Percentiles rank a stretch among this genome's conserved stretches.
These are phyloP conservation scores for Diuraphis noxia DNA, from an alignment of 1,140 invertebrate genomes.

Conservation along the genomic window DNA sequence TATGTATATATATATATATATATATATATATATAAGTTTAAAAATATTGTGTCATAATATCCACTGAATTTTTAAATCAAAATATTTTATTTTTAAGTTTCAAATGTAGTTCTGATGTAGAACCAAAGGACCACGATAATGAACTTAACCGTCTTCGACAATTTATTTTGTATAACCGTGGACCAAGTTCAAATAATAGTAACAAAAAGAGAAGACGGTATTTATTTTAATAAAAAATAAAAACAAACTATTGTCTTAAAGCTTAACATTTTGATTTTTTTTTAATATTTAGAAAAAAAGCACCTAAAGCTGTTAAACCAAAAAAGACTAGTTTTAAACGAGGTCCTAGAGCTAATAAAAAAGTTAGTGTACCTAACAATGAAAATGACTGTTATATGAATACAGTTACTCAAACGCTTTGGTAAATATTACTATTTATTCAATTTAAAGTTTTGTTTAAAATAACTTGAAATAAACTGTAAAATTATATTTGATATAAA, in stretches of 20 bases:
- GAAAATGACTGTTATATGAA: conserved; percentile 91
- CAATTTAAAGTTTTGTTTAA: background rate
- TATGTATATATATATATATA: no score
- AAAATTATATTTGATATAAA: background rate
- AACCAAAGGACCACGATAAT: conserved; percentile 37
- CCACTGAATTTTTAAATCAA: background rate
- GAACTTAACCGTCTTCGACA: conserved; percentile 41
- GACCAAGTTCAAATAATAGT: background rate
- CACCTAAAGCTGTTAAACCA: background rate
- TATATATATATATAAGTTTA: background rate
- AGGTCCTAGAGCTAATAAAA: conserved; percentile 62
- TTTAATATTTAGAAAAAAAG: conserved; percentile 13
- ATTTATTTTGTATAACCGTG: conserved; percentile 43
- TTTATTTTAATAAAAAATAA: background rate
- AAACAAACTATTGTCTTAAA: background rate
- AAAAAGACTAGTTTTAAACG: background rate
- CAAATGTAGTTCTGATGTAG: conserved; percentile 29
- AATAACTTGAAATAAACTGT: background rate
- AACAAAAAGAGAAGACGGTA: conserved; percentile 28
- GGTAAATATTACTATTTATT: conserved; percentile 59
- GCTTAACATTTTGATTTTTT: background rate
- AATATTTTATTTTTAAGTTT: conserved; percentile 39
- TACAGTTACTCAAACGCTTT: conserved; percentile 81
- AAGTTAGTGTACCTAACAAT: conserved; percentile 78
- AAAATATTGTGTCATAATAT: background rate